Evolutionary conservation across 1,140 invertebrate species (phyloP), one percentile per base, ranked within the genome.

Genomic region (Drosophila santomea): DNA sequence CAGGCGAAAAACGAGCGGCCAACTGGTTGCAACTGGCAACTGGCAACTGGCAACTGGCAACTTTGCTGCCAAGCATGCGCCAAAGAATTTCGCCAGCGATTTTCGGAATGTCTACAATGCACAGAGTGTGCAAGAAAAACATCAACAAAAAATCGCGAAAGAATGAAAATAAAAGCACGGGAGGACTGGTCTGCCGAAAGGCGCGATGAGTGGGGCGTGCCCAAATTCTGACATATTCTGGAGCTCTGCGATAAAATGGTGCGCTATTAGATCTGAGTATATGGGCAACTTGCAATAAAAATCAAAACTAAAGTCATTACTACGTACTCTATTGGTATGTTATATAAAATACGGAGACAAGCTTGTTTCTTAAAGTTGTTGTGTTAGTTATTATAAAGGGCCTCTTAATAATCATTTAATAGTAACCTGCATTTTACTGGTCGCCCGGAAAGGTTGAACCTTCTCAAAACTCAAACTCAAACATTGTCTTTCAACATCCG

Each of bases 21-120:
- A 76, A 86, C 81, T 86, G 72, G 78, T 75, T 63, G 52, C 64
- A 78, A 80, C 25, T 60, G 23, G 28, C 36, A 43, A 32, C 23
- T 67, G 23, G 28, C 36, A 43, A 32, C 23, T 67, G 23, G 52
- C 64, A 78, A 80, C 25, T 60, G 23, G 28, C 36, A 43, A 32
- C 23, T 67, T 35, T 69, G 48, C 47, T 74, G 71, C 57, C 74
- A 86, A 88, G 83, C 84, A 88, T 88, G 83, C 83, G 83, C 83
- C 84, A 88, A 89, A 75, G 79, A 88, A 88, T 88, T 88, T 83
- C 74, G 44, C 72, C 83, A 88, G 44, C 83, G 60, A 88, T 88
- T 88, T 88, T 89, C 60, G 83, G 83, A 88, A 88, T 86, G 83
- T 85, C 84, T 82, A 63, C 82, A 78, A 75, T 86, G 83, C 67